These are phyloP conservation scores for Lateolabrax maculatus DNA, from an alignment of 2,797 vertebrate species.

Conservation along the genomic window DNA sequence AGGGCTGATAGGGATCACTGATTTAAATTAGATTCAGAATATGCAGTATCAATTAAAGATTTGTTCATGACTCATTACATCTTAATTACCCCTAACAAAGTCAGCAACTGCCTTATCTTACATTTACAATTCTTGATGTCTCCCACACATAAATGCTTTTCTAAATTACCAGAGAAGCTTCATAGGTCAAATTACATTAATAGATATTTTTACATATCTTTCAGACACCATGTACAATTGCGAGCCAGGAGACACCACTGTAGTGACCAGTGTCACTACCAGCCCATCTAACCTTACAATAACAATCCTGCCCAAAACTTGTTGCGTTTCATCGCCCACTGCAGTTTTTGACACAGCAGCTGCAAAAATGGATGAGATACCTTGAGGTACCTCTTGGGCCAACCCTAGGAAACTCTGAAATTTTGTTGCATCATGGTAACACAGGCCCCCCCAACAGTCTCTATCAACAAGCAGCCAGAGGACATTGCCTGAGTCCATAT, in stretches of 20 bases:
- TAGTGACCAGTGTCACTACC: background rate
- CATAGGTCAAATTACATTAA: background rate
- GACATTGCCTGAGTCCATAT: conserved; percentile 2
- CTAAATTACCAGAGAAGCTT: background rate
- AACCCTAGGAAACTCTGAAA: background rate
- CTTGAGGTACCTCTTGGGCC: background rate
- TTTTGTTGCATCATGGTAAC: conserved; percentile 1
- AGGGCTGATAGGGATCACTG: background rate
- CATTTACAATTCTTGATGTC: conserved; percentile 6
- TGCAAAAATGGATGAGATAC: background rate
- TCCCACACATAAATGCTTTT: background rate
- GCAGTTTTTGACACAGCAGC: background rate
- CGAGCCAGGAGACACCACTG: background rate
- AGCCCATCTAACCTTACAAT: background rate
- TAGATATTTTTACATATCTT: conserved; percentile 5
- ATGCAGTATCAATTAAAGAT: background rate
- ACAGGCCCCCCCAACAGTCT: too few relatives aligned
- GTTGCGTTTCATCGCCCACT: background rate
- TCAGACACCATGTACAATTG: background rate
- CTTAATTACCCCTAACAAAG: conserved; percentile 3
- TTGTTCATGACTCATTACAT: conserved; percentile 6
- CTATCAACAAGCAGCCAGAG: background rate
- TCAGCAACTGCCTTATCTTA: background rate
- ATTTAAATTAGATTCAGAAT: conserved; percentile 8
- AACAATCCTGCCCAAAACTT: conserved; percentile 1